Base-by-base conservation (phyloP, 2,113 vertebrate species). In the Puffinus mauretanicus region DNA sequence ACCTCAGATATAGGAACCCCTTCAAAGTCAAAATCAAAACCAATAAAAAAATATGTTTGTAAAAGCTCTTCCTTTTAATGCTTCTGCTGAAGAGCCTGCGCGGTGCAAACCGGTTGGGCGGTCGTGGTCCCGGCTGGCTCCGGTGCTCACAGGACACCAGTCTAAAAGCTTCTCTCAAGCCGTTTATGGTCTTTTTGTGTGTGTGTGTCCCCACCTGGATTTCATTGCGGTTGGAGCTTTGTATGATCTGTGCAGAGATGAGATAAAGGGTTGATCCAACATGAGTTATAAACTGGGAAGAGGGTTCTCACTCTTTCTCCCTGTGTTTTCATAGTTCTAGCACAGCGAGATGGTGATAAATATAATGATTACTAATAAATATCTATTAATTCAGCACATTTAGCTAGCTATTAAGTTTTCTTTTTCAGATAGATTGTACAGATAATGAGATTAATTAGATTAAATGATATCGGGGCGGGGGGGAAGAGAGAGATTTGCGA, bases 361-460 rank as follows among this genome's bases (percentile, higher is more conserved):
- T 8, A 42, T 3, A 38, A 81, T 8, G 22, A 66, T 52, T 82
- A 42, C 46, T 80, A 79, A 96, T 79, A 82, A 71, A 77, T 67
- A 71, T 25, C 66, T 42, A 79, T 66, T 91, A 79, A 75, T 86
- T 93, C 87, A 70, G 82, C 77, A 57, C 36, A 8, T 2, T 52
- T 44, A 86, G 19, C 71, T 46, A 57, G 40, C 29, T 75, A n/a
- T 86, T 65, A 88, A 78, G 60, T 64, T 72, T 88, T 46, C 27
- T 64, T 85, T 60, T 78, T 26, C 55, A 70, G 76, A 86, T 82
- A 82, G 76, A 44, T 40, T 6, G 21, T 40, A 54, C n/a, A 30
- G 69, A 86, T 82, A 82, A 86, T 75, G 62, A 70, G 64, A 77
- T 77, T 90, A 70, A 91, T 91, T 88, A 32, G 17, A 82, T 91